Percentiles rank a stretch among this genome's conserved stretches.
phyloP scores from a whole-genome alignment of 53 echinoderm and acorn worm genomes.

The Crossaster papposus region DNA sequence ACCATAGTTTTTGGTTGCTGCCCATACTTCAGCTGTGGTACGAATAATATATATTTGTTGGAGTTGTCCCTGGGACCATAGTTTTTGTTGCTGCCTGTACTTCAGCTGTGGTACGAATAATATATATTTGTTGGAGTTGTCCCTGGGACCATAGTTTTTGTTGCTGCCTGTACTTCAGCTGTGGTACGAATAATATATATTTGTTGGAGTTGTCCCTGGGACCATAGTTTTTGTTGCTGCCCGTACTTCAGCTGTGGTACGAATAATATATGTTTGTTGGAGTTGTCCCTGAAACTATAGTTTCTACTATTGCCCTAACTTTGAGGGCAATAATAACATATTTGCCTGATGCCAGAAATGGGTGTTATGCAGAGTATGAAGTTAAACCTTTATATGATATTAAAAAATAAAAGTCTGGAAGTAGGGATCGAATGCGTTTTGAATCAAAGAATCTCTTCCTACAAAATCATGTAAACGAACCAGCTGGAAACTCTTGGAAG shows the following conservation, averaged over 20 bases:
- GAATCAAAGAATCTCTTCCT: not conserved
- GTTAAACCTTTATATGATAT: no score
- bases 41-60: not conserved
- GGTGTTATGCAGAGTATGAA: no score
- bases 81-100: not conserved
- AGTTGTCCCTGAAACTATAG: not conserved
- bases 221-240: not conserved
- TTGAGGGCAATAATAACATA: no score
- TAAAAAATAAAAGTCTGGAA: not conserved
- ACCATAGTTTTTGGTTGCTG: not conserved
- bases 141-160: no score
- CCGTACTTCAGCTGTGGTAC: conserved; percentile 8
- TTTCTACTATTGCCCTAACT: not conserved
- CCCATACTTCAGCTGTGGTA: conserved; percentile 2
- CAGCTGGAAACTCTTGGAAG: not conserved
- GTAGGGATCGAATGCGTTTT: not conserved
- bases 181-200: conserved; percentile 36
- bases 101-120: conserved; percentile 38
- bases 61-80: not conserved
- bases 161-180: not conserved
- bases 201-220: not conserved
- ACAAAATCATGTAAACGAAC: not conserved
- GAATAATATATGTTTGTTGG: not conserved
- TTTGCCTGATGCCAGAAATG: no score
- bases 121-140: not conserved